Conservation (phyloP, 2,888 invertebrate species). For the Monopis laevigella region DNA sequence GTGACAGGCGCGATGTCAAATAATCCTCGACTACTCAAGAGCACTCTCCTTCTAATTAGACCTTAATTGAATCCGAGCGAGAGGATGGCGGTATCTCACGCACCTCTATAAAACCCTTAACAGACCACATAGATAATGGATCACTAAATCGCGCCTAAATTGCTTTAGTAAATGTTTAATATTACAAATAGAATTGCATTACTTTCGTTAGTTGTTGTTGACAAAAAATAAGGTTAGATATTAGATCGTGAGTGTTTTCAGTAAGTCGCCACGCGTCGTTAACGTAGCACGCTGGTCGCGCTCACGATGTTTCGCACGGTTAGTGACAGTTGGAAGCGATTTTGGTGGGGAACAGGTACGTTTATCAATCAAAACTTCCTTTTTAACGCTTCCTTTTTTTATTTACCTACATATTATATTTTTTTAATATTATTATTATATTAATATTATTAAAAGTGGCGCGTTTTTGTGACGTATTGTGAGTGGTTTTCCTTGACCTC, state of each 20-base stretch:
- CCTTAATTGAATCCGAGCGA: constrained; percentile 56
- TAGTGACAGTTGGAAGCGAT: constrained; percentile 56
- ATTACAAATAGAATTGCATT: too few relatives aligned
- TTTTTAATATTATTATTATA: too few relatives aligned
- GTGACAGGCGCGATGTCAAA: constrained; percentile 50
- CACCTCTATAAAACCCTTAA: too few relatives aligned
- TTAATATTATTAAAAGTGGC: too few relatives aligned
- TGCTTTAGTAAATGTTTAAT: too few relatives aligned
- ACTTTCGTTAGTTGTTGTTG: constrained; percentile 1
- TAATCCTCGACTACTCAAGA: constrained; percentile 53
- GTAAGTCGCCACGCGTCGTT: constrained; percentile 49
- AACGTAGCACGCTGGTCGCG: constrained; percentile 39
- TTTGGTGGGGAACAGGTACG: constrained; percentile 65
- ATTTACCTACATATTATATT: too few relatives aligned
- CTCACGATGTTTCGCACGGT: constrained; percentile 50
- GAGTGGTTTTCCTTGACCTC: constrained; percentile 8
- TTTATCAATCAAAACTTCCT: constrained; percentile 45
- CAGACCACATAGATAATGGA: too few relatives aligned
- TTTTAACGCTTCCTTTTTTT: constrained; percentile 31
- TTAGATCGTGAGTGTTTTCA: constrained; percentile 23
- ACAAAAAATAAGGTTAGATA: constrained; percentile 5
- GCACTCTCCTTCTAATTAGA: constrained; percentile 62
- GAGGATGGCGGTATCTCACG: constrained; percentile 32
- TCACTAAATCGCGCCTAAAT: too few relatives aligned
- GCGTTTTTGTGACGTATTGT: background rate